Evolutionary conservation across 2,888 invertebrate species (phyloP).

Genomic region (Ferrisia virgata): DNA sequence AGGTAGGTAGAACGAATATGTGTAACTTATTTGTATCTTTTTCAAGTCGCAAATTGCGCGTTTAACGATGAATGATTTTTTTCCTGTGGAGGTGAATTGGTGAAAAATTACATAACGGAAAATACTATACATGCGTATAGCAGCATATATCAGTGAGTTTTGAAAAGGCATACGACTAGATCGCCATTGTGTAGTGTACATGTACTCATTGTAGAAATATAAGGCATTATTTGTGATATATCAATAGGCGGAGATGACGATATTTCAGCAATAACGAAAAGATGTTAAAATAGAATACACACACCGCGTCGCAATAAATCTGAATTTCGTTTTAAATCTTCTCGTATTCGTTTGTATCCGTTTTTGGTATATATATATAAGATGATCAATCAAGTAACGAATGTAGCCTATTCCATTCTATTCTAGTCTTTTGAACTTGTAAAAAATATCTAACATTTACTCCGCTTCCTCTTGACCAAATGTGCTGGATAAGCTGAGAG

Average conservation of each 20-base stretch:
- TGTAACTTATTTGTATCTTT: no score
- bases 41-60: not conserved
- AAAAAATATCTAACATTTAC: not conserved
- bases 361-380: not conserved
- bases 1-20: not conserved
- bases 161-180: not conserved
- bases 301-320: not conserved
- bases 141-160: not conserved
- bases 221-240: not conserved
- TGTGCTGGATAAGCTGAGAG: no score
- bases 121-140: no score
- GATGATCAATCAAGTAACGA: not conserved
- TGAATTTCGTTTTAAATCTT: not conserved
- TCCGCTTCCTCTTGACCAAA: not conserved
- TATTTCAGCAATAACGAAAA: not conserved
- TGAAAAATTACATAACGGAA: not conserved
- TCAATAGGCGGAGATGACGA: not conserved
- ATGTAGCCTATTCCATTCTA: not conserved
- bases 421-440: not conserved
- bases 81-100: not conserved
- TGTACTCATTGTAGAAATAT: not conserved
- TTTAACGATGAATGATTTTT: not conserved
- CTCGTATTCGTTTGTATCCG: not conserved
- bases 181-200: not conserved
- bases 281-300: not conserved